Evolutionary conservation across 2,797 vertebrate genomes (phyloP), one percentile per base, ranked within the genome.

Genomic region (Sebastes elongatus): DNA sequence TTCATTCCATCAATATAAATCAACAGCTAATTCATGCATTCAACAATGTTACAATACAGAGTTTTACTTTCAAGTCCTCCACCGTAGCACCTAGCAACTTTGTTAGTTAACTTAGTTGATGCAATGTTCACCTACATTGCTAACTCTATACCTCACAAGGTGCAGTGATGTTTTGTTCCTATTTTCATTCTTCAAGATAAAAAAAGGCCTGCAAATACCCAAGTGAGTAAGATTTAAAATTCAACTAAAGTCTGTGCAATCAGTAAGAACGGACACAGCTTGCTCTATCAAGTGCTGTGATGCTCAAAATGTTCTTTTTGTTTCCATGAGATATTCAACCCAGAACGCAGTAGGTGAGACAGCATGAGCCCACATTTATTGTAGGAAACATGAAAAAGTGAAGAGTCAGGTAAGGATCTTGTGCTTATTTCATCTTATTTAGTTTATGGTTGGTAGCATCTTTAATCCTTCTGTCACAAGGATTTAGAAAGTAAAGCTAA

Each of bases 381-480:
- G 59, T n/a, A 32, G 46, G 18, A 22, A 57, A 64, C 16, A 10
- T 28, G 71, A 57, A 57, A 71, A 27, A 30, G 8, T 57, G 20
- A 53, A 35, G 7, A 49, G 22, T 23, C 23, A 8, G 1, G 7
- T 65, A 0, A 23, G 2, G 18, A n/a, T 74, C 22, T 49, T 66
- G 32, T 64, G 30, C 59, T 38, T 38, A 49, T 61, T 35, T 75
- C 7, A 66, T 77, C 23, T 8, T 18, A 62, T 76, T 70, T 57
- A 74, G 8, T 57, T 71, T 22, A 27, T 22, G 23, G 38, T 78
- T 63, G 46, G 22, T 62, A 60, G 9, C 27, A 30, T 62, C 22
- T 63, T 78, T 72, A 73, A 80, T 71, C 9, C 33, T 16, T n/a
- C 38, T 66, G 74, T 83, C 74, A 56, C 35, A 59, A n/a, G 53